phyloP scores from a whole-genome alignment of 2,888 invertebrate genomes.

The Arctia plantaginis region DNA sequence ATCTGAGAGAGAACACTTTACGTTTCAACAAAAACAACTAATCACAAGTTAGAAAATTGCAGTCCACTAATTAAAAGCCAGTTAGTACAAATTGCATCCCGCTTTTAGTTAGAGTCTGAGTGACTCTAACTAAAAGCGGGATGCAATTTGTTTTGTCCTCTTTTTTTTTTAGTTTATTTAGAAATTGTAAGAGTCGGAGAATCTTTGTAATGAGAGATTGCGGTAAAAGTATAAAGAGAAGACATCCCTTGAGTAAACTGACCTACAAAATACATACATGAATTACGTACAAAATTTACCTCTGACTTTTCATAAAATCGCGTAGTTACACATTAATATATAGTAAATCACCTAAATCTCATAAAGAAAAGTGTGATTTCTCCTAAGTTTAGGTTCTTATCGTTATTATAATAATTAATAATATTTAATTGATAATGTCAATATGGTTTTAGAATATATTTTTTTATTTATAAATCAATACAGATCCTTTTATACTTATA shows the following conservation, averaged over 20 bases:
- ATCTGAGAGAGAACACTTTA: neutral
- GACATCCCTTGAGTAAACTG: neutral
- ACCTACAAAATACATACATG: conserved; percentile 26
- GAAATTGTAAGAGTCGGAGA: neutral
- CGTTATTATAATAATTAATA: conserved; percentile 4
- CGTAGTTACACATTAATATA: conserved; percentile 31
- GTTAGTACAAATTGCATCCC: neutral
- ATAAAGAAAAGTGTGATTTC: conserved; percentile 27
- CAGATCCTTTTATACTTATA: conserved; percentile 22
- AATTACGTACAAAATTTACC: conserved; percentile 46
- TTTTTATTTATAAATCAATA: conserved; percentile 18
- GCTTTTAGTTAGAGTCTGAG: neutral
- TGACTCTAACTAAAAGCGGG: no score
- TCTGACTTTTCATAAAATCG: conserved; percentile 37
- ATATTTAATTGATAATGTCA: conserved; percentile 23
- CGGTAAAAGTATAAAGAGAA: neutral
- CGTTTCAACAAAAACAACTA: neutral
- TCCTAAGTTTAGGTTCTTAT: conserved; percentile 11
- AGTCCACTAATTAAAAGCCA: neutral
- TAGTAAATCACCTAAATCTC: conserved; percentile 26
- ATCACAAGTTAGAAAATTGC: neutral
- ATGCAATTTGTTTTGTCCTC: neutral
- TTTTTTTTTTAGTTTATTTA: neutral
- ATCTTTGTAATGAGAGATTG: neutral
- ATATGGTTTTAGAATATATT: conserved; percentile 30